These are phyloP conservation scores for Gracilinanus agilis DNA, from an alignment of 2,113 vertebrate genomes.

Conservation along the genomic window DNA sequence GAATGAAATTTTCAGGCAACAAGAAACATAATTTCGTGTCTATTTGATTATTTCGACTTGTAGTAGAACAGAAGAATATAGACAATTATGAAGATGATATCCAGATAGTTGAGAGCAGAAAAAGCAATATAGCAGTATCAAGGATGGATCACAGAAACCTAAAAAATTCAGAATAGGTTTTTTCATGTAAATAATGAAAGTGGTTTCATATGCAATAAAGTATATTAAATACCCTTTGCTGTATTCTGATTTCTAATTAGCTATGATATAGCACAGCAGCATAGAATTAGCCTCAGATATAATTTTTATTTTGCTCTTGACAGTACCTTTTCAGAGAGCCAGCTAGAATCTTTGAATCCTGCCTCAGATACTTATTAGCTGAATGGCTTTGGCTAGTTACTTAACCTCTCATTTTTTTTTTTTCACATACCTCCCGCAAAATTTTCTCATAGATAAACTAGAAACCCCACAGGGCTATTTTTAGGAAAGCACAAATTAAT, in stretches of 20 bases:
- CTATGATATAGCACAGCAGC: slow-evolving; percentile 37
- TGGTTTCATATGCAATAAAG: slow-evolving; percentile 24
- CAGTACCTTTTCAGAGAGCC: background rate
- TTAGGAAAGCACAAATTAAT: background rate
- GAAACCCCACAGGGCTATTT: background rate
- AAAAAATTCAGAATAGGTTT: slow-evolving; percentile 23
- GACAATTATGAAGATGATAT: background rate
- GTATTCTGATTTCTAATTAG: background rate
- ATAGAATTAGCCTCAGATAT: slow-evolving; percentile 36
- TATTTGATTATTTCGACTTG: background rate
- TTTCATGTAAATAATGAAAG: slow-evolving; percentile 32
- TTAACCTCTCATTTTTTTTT: background rate
- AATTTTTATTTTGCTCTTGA: slow-evolving; percentile 16
- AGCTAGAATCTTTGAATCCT: background rate
- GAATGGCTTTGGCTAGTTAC: background rate
- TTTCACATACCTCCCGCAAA: background rate
- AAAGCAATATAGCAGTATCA: slow-evolving; percentile 36
- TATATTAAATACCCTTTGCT: slow-evolving; percentile 11
- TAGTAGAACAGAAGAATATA: background rate
- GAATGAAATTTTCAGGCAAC: slow-evolving; percentile 33
- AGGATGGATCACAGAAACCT: slow-evolving; percentile 34
- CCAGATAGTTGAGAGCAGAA: background rate
- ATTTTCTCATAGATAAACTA: background rate
- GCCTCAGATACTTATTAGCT: background rate
- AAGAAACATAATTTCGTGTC: slow-evolving; percentile 46